Evolutionary conservation across 2,888 invertebrate species (phyloP).

Genomic region (Dioctria rufipes): DNA sequence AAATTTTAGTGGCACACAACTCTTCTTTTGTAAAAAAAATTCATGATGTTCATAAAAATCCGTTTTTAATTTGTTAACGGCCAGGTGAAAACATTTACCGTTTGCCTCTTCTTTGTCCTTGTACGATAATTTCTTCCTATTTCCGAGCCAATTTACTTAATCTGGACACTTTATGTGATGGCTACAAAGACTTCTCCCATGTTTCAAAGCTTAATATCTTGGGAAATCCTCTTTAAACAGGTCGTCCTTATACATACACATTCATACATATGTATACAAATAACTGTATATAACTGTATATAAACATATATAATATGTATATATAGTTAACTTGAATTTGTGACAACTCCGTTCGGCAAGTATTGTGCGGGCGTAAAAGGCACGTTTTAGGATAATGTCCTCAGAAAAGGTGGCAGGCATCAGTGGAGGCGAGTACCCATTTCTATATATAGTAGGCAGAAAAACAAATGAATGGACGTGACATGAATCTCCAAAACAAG

Average conservation of each 20-base stretch:
- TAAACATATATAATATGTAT: no score
- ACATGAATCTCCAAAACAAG: conserved; percentile 22
- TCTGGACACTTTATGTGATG: conserved; percentile 20
- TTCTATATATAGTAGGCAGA: conserved; percentile 4
- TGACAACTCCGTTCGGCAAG: not conserved
- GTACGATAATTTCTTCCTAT: not conserved
- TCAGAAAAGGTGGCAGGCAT: not conserved
- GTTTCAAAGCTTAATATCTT: not conserved
- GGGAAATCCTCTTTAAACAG: not conserved
- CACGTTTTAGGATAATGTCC: conserved; percentile 24
- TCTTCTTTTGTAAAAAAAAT: conserved; percentile 9
- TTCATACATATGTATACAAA: no score
- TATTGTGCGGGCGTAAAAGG: conserved; percentile 22
- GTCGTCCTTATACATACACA: conserved; percentile 1
- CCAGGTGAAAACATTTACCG: conserved; percentile 1
- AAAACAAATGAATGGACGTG: conserved; percentile 43
- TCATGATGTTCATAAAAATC: not conserved
- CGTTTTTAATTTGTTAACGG: not conserved
- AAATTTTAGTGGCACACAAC: conserved; percentile 7
- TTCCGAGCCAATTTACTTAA: conserved; percentile 37
- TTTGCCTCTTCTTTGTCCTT: not conserved
- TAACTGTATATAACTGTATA: no score
- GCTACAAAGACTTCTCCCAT: not conserved
- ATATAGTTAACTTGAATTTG: not conserved
- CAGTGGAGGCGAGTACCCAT: conserved; percentile 1